Percentiles rank a stretch among this genome's conserved stretches.
Conservation (phyloP, 2,797 vertebrate species). For the Xenopus petersii region DNA sequence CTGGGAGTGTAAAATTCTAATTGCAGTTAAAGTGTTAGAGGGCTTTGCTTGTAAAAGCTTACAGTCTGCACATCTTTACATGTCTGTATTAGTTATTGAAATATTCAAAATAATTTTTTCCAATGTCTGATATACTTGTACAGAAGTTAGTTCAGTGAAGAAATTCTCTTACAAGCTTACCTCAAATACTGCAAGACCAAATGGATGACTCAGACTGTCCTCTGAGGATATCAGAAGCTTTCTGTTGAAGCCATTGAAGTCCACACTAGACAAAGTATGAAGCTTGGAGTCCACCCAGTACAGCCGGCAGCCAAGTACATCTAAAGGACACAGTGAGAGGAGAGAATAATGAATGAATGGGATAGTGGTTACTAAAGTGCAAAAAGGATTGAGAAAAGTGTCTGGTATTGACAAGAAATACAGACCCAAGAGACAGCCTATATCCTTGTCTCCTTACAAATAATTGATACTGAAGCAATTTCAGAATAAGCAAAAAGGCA, state of each 20-base stretch:
- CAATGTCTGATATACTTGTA: no score
- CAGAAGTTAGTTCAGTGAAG: no score
- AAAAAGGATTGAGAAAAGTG: not conserved
- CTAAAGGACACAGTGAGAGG: conserved; percentile 60
- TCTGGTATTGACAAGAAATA: not conserved
- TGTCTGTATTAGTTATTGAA: no score
- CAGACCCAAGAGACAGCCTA: not conserved
- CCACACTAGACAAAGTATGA: conserved; percentile 91
- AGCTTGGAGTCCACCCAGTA: conserved; percentile 99
- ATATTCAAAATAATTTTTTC: no score
- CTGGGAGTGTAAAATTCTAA: no score
- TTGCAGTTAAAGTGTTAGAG: no score
- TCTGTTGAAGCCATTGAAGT: conserved; percentile 87
- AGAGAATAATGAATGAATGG: not conserved
- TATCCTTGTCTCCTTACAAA: no score
- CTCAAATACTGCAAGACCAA: conserved; percentile 93
- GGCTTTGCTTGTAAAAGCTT: no score
- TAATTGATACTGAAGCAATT: no score
- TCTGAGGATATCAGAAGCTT: conserved; percentile 87
- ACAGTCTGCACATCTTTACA: no score
- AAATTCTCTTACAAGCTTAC: conserved; percentile 62
- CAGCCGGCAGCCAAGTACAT: conserved; percentile 89
- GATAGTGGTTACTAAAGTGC: not conserved
- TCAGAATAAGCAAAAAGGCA: no score
- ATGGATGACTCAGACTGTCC: conserved; percentile 89